phyloP scores from a whole-genome alignment of 1,140 invertebrate species.

The Caenorhabditis brenneri region DNA sequence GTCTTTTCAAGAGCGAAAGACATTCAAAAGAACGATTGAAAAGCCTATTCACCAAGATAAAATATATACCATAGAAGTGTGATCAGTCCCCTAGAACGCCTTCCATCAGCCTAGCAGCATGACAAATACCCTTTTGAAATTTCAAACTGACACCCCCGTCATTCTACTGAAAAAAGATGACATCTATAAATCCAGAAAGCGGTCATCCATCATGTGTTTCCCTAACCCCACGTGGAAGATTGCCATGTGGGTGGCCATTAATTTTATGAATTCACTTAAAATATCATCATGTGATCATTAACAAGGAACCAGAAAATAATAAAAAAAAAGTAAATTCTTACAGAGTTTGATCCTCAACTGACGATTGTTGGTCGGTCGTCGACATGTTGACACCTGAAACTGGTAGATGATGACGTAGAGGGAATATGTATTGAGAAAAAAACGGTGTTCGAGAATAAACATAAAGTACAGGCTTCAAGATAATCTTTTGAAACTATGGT shows the following conservation, averaged over 20 bases:
- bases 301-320: background rate
- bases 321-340: background rate
- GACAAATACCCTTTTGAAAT: too few relatives aligned
- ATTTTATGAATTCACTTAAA: background rate
- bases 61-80: too few relatives aligned
- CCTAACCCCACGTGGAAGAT: background rate
- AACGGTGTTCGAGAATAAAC: background rate
- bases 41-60: too few relatives aligned
- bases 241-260: background rate
- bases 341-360: constrained; percentile 14
- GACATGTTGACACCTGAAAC: constrained; percentile 39
- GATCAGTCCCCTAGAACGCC: too few relatives aligned
- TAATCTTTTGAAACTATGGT: too few relatives aligned
- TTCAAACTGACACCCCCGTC: too few relatives aligned
- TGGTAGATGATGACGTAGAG: background rate
- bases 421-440: too few relatives aligned
- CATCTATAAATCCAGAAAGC: background rate
- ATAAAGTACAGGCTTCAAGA: background rate
- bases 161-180: too few relatives aligned
- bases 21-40: too few relatives aligned
- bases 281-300: background rate
- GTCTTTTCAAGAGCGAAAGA: too few relatives aligned
- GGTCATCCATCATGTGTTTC: background rate
- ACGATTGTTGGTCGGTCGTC: background rate
- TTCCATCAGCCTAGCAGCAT: too few relatives aligned